These are phyloP conservation scores for Echinops telfairi DNA, from an alignment of 2,113 vertebrate species.

Conservation along the genomic window DNA sequence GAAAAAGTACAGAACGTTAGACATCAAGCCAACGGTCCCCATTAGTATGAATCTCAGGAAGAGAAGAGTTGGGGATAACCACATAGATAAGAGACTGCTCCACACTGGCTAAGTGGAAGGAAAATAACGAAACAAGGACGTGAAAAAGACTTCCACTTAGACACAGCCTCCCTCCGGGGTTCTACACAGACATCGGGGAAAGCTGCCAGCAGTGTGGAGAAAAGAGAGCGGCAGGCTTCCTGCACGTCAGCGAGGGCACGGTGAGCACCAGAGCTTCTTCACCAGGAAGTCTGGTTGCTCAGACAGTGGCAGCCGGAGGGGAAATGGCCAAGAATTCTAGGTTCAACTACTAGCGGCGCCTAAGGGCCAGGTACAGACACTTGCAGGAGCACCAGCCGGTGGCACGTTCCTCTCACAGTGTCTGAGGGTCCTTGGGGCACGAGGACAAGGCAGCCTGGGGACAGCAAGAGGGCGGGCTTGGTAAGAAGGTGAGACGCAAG, in stretches of 20 bases:
- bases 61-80: not conserved
- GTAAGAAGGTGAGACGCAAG: no score
- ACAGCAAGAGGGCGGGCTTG: no score
- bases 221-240: not conserved
- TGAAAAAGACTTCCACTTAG: not conserved
- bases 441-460: not conserved
- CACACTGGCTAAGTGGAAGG: not conserved
- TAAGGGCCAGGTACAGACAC: no score
- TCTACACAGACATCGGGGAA: no score
- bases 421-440: accelerated
- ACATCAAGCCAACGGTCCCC: not conserved
- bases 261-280: not conserved
- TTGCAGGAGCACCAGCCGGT: not conserved
- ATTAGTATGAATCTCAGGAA: not conserved
- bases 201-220: not conserved
- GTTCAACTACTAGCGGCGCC: not conserved
- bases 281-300: no score
- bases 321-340: no score
- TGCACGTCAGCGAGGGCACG: no score
- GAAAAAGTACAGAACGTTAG: not conserved
- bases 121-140: not conserved
- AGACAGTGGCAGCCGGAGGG: no score
- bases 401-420: not conserved
- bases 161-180: no score
- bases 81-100: not conserved